phyloP scores from a whole-genome alignment of 2,797 vertebrate species.

The Hozukius guyotensis region DNA sequence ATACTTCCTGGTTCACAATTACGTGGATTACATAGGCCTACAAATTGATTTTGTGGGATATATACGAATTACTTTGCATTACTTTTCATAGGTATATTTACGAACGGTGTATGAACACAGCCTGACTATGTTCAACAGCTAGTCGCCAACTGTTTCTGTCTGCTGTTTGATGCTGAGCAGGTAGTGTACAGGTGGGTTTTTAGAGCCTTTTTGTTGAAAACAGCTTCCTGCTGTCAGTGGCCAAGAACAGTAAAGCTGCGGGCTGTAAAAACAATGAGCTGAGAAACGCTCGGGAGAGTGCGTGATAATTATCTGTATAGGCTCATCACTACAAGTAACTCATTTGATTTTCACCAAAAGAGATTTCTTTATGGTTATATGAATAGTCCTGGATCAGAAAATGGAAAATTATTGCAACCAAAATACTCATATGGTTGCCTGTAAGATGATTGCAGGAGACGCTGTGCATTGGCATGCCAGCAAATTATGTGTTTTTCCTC shows the following conservation, averaged over 20 bases:
- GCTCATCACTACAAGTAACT: background rate
- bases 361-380: background rate
- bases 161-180: background rate
- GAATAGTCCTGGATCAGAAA: background rate
- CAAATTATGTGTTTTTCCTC: background rate
- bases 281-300: background rate
- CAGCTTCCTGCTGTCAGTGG: background rate
- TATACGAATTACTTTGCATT: too few species aligned
- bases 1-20: too few species aligned
- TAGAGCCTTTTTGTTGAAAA: background rate
- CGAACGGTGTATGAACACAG: too few species aligned
- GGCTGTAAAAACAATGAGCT: background rate
- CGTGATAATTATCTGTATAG: background rate
- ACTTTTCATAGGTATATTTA: rapidly evolving
- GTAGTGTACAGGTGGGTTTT: background rate
- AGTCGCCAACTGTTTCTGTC: background rate
- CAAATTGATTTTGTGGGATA: too few species aligned
- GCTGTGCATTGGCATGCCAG: background rate
- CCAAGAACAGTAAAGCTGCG: background rate
- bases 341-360: background rate
- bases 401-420: background rate
- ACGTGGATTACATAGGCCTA: too few species aligned
- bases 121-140: background rate
- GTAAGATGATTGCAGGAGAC: background rate
- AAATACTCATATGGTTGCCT: background rate